phyloP scores from a whole-genome alignment of 1,140 invertebrate species.

The Drosophila ohnishii region DNA sequence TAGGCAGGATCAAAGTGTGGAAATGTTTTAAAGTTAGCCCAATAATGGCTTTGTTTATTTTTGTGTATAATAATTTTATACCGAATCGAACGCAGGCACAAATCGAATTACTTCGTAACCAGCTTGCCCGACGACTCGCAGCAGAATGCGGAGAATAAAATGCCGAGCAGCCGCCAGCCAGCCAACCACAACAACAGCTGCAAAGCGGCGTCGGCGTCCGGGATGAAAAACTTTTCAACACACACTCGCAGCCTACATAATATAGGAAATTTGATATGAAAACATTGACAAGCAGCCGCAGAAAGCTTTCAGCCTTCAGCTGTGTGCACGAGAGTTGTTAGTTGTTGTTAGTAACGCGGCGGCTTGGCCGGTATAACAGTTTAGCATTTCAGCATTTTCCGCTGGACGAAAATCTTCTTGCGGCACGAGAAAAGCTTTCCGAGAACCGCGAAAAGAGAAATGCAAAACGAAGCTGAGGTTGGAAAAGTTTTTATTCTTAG shows the following conservation, averaged over 20 bases:
- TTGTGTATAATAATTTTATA: constrained; percentile 1
- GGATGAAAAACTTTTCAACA: constrained; percentile 48
- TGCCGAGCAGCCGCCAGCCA: constrained; percentile 19
- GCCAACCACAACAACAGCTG: constrained; percentile 64
- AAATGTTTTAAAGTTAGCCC: neutral
- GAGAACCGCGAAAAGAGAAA: neutral
- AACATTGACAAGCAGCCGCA: constrained; percentile 48
- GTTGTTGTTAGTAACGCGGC: constrained; percentile 43
- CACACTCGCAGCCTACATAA: constrained; percentile 14
- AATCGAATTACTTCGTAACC: constrained; percentile 48
- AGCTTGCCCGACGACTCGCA: constrained; percentile 65
- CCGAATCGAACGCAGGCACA: constrained; percentile 34
- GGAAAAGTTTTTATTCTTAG: constrained; percentile 27
- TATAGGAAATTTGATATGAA: constrained; percentile 58
- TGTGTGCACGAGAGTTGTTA: constrained; percentile 45
- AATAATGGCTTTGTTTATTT: constrained; percentile 2
- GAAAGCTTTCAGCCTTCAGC: constrained; percentile 66
- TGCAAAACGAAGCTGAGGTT: constrained; percentile 16
- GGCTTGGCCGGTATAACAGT: constrained; percentile 43
- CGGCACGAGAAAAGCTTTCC: constrained; percentile 21
- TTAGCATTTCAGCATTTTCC: constrained; percentile 15
- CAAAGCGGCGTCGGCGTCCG: constrained; percentile 57
- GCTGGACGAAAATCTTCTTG: constrained; percentile 20
- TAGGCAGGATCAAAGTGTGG: neutral
- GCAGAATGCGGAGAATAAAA: constrained; percentile 56